Conservation (phyloP, 2,888 invertebrate genomes). For the Eudasyphora cyanicolor region DNA sequence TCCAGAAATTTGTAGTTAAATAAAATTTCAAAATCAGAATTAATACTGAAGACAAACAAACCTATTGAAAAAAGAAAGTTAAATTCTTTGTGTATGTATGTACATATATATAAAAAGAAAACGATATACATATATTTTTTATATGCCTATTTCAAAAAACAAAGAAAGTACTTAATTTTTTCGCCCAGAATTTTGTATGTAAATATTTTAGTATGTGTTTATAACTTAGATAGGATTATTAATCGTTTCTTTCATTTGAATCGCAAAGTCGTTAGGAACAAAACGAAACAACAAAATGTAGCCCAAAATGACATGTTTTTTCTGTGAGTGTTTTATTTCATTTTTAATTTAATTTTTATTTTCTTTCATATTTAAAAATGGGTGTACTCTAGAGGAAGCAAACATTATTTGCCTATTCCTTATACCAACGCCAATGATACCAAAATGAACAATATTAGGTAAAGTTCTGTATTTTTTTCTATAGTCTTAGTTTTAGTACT, state of each 20-base stretch:
- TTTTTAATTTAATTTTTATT: conserved; percentile 5
- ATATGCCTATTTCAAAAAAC: background rate
- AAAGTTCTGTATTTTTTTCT: conserved; percentile 24
- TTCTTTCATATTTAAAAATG: background rate
- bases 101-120: background rate
- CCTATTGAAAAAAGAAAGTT: background rate
- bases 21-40: background rate
- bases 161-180: conserved; percentile 13
- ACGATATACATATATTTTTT: conserved; percentile 13
- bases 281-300: background rate
- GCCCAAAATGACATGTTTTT: conserved; percentile 7
- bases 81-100: background rate
- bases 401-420: background rate
- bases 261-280: too few species aligned
- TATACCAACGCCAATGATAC: background rate
- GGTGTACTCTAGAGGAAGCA: background rate
- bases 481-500: conserved; percentile 26
- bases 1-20: background rate
- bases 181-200: background rate
- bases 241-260: background rate
- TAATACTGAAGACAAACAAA: background rate
- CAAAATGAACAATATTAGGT: conserved; percentile 41
- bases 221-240: background rate
- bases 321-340: background rate
- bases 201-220: background rate